A percentile compares a stretch with the other conserved stretches of the same genome.
These are phyloP conservation scores for Deilephila elpenor DNA, from an alignment of 2,888 invertebrate genomes.

Conservation along the genomic window DNA sequence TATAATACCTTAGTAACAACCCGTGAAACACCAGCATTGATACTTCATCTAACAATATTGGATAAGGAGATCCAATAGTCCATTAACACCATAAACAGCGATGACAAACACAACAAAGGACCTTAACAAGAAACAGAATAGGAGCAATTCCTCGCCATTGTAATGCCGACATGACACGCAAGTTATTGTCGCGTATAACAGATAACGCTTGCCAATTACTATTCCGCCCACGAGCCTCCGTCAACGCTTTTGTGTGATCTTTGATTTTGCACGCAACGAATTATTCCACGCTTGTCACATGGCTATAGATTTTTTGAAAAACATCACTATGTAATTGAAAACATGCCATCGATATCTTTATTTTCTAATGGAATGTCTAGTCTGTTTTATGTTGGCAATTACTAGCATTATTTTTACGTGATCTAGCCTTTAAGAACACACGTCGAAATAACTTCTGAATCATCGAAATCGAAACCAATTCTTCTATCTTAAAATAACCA, in stretches of 20 bases:
- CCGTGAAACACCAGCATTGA: too few species aligned
- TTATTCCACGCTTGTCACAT: background rate
- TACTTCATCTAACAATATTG: too few species aligned
- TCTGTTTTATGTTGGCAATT: background rate
- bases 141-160: background rate
- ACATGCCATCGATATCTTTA: background rate
- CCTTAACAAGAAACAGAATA: background rate
- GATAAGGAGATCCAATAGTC: too few species aligned
- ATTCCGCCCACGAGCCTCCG: background rate
- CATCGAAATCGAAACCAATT: too few species aligned
- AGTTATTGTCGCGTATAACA: background rate
- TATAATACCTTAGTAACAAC: too few species aligned
- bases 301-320: background rate
- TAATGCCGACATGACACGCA: background rate
- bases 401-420: too few species aligned
- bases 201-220: slow-evolving; percentile 12
- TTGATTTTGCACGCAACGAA: background rate
- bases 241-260: slow-evolving; percentile 3
- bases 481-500: too few species aligned
- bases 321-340: background rate
- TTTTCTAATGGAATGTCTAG: background rate
- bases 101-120: background rate
- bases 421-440: too few species aligned
- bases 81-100: too few species aligned
- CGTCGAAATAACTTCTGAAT: too few species aligned